Conservation (phyloP, 2,797 vertebrate species). For the Sandelia bainsii region DNA sequence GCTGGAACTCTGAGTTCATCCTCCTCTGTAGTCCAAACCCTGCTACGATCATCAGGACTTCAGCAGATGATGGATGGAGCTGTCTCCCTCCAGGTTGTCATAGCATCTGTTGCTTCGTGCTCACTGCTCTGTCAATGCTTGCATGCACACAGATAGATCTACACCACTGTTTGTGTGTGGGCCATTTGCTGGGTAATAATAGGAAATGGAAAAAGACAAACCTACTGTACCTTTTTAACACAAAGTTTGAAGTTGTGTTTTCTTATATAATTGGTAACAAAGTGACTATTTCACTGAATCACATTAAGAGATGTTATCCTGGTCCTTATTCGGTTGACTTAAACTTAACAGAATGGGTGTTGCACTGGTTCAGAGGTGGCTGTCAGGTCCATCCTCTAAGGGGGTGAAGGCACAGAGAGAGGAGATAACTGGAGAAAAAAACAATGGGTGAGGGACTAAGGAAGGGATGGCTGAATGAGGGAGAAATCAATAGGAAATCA, state of each 20-base stretch:
- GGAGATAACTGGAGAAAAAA: constrained; percentile 91
- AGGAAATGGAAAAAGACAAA: constrained; percentile 46
- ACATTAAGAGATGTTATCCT: constrained; percentile 27
- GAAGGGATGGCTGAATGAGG: constrained; percentile 87
- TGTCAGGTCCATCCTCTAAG: constrained; percentile 29
- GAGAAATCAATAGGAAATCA: constrained; percentile 99
- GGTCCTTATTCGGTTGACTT: constrained; percentile 6
- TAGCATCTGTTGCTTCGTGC: constrained; percentile 77
- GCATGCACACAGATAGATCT: constrained; percentile 54
- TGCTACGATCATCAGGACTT: constrained; percentile 77
- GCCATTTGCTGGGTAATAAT: constrained; percentile 50
- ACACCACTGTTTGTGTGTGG: constrained; percentile 37
- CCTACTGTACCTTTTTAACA: constrained; percentile 19
- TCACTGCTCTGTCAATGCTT: constrained; percentile 56
- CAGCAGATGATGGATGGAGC: constrained; percentile 80
- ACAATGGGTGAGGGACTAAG: constrained; percentile 89
- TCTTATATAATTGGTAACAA: constrained; percentile 21
- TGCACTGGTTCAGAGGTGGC: constrained; percentile 44
- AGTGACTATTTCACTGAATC: constrained; percentile 24
- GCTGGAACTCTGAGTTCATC: constrained; percentile 58
- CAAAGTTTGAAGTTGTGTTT: constrained; percentile 20
- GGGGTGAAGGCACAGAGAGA: constrained; percentile 44
- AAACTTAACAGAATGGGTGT: constrained; percentile 38
- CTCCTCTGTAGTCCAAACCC: constrained; percentile 66
- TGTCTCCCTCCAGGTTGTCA: constrained; percentile 77